phyloP scores from a whole-genome alignment of 1,140 invertebrate species.

The Bombus waltoni region DNA sequence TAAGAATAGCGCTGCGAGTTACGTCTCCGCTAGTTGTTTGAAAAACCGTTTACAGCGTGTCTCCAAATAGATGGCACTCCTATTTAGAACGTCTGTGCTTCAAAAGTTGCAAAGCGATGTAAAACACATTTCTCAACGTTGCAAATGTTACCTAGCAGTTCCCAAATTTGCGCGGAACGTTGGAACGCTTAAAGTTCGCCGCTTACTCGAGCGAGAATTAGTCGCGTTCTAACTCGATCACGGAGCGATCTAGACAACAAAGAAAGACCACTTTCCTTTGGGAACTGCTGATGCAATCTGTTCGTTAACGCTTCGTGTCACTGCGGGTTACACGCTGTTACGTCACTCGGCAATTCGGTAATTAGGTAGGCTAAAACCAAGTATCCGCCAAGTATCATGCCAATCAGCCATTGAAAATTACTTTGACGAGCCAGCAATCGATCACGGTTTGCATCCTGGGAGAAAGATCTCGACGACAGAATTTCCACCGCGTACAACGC shows the following conservation, averaged over 20 bases:
- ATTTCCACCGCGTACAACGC: neutral
- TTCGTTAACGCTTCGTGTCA: conserved; percentile 8
- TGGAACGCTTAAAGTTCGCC: neutral
- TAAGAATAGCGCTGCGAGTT: conserved; percentile 26
- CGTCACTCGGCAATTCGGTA: conserved; percentile 29
- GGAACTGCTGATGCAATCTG: conserved; percentile 8
- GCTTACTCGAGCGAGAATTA: neutral
- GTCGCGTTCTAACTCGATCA: neutral
- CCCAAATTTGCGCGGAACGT: neutral
- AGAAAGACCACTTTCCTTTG: neutral
- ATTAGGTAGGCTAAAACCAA: conserved; percentile 41
- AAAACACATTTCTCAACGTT: neutral
- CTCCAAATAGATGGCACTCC: neutral
- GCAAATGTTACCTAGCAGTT: neutral
- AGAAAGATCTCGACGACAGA: neutral
- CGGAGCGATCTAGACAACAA: no score
- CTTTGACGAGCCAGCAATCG: conserved; percentile 17
- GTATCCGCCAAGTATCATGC: conserved; percentile 33
- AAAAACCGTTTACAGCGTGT: neutral
- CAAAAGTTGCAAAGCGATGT: conserved; percentile 26
- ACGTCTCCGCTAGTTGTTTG: neutral
- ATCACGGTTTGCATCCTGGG: conserved; percentile 2
- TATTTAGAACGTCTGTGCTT: conserved; percentile 12
- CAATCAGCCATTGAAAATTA: conserved; percentile 28
- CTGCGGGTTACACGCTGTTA: conserved; percentile 23